Evolutionary conservation across 2,797 vertebrate genomes (phyloP).

Genomic region (Tadarida brasiliensis): DNA sequence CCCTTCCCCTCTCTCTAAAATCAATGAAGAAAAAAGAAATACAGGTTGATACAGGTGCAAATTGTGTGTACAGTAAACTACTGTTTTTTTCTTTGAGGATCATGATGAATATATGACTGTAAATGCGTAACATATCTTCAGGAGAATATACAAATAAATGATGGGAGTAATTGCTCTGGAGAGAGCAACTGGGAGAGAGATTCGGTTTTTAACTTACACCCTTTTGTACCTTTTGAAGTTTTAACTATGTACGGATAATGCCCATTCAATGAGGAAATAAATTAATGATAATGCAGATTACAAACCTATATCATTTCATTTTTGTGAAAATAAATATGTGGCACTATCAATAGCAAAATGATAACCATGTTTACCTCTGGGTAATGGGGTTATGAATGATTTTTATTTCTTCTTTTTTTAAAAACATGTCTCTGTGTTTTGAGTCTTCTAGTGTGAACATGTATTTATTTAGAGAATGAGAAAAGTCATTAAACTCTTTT

Average conservation of each 20-base stretch:
- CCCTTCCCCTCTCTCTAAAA: too few species aligned
- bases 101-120: not conserved
- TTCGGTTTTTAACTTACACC: not conserved
- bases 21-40: too few species aligned
- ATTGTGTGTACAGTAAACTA: not conserved
- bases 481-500: not conserved
- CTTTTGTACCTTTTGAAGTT: not conserved
- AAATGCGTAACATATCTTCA: not conserved
- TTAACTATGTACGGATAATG: not conserved
- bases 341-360: not conserved
- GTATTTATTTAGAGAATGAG: slow-evolving; percentile 51
- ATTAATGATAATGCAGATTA: not conserved
- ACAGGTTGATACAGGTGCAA: not conserved
- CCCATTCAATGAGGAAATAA: not conserved
- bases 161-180: not conserved
- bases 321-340: slow-evolving; percentile 27
- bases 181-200: not conserved
- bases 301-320: not conserved
- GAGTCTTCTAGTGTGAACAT: slow-evolving; percentile 2
- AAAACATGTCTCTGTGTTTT: not conserved
- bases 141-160: not conserved
- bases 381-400: not conserved
- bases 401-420: not conserved
- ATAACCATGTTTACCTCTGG: not conserved
- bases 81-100: not conserved